phyloP scores from a whole-genome alignment of 2,797 vertebrate genomes.

The Phyllotis vaccarum region DNA sequence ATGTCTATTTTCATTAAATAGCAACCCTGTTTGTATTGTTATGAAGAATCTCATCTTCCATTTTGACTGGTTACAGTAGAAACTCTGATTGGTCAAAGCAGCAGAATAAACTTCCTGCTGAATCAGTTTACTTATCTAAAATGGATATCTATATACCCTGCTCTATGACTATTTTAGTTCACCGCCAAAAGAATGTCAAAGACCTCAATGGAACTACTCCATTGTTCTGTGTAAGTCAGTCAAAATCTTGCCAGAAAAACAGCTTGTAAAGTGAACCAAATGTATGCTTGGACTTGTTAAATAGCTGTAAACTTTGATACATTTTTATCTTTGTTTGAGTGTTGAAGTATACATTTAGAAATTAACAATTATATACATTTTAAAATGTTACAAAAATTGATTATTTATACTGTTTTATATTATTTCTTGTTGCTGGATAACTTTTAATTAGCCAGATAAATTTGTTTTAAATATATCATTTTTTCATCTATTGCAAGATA shows the following conservation, averaged over 20 bases:
- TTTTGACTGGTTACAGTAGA: background rate
- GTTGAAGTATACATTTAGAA: background rate
- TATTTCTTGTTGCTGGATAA: background rate
- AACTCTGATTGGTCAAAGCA: background rate
- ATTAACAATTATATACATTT: background rate
- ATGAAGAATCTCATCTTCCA: background rate
- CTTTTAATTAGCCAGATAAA: background rate
- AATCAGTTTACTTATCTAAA: background rate
- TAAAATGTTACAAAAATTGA: background rate
- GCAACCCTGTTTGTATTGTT: background rate
- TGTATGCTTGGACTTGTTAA: background rate
- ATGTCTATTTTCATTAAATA: background rate
- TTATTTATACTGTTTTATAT: background rate
- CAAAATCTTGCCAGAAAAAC: background rate
- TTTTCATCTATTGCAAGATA: background rate
- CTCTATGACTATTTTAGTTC: background rate
- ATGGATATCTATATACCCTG: rapidly evolving
- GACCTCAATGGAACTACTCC: background rate
- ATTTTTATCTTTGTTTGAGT: background rate
- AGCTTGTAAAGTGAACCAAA: background rate
- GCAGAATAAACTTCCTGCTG: background rate
- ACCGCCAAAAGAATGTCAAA: background rate
- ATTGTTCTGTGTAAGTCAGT: rapidly evolving
- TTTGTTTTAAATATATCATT: background rate
- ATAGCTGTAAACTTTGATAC: background rate